phyloP scores from a whole-genome alignment of 2,113 vertebrate species.

The Stegastes partitus region DNA sequence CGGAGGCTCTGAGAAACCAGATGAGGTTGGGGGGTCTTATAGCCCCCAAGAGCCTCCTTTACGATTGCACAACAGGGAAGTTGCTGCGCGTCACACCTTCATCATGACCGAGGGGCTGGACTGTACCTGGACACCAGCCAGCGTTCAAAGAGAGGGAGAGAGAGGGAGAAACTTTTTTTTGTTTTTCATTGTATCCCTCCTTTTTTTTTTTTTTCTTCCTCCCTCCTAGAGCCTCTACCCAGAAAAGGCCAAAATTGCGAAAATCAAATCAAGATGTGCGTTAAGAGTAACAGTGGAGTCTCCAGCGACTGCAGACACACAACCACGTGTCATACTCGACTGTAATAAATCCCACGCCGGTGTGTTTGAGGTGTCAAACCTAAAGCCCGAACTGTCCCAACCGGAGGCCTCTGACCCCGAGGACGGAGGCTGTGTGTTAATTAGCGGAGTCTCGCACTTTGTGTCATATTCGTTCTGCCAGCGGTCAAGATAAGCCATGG shows the following conservation, averaged over 20 bases:
- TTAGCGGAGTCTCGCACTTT: slow-evolving; percentile 62
- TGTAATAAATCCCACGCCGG: background rate
- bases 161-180: slow-evolving; percentile 1
- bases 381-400: background rate
- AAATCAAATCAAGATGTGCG: slow-evolving; percentile 78
- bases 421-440: slow-evolving; percentile 60
- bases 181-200: slow-evolving; percentile 15
- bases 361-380: slow-evolving; percentile 27
- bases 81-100: slow-evolving; percentile 67
- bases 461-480: slow-evolving; percentile 58
- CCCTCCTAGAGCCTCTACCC: background rate
- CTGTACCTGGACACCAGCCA: slow-evolving; percentile 74
- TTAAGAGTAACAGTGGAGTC: slow-evolving; percentile 26
- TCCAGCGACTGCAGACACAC: slow-evolving; percentile 17
- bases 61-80: slow-evolving; percentile 74
- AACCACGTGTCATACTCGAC: background rate
- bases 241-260: slow-evolving; percentile 18
- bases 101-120: slow-evolving; percentile 61
- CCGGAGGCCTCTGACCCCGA: slow-evolving; percentile 31
- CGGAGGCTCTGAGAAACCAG: slow-evolving; percentile 72
- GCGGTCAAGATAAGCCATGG: slow-evolving; percentile 81
- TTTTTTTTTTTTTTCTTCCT: background rate
- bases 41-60: slow-evolving; percentile 61
- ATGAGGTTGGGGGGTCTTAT: slow-evolving; percentile 73
- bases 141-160: slow-evolving; percentile 15